Conservation (phyloP, 2,888 invertebrate genomes). For the Oxycera nigricornis region DNA sequence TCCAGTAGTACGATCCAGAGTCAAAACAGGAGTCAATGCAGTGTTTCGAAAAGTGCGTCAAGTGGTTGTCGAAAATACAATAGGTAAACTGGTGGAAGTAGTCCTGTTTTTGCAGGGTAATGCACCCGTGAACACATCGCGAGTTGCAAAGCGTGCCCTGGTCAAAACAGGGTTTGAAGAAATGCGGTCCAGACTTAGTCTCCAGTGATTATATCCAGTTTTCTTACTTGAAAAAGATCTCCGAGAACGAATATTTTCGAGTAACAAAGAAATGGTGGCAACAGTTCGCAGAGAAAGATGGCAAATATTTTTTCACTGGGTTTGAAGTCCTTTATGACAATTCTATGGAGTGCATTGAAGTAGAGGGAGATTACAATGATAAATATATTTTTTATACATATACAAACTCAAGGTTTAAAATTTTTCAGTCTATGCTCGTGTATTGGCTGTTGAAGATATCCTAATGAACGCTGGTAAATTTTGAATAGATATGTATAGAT, state of each 20-base stretch:
- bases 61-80: background rate
- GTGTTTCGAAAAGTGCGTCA: background rate
- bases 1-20: too few species aligned
- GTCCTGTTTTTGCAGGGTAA: background rate
- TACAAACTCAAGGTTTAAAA: background rate
- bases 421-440: background rate
- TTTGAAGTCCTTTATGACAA: background rate
- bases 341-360: background rate
- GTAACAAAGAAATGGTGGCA: background rate
- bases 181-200: background rate
- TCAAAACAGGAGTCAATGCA: too few species aligned
- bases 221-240: background rate
- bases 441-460: too few species aligned
- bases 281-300: background rate
- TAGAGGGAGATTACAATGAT: background rate
- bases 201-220: background rate
- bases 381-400: background rate
- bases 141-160: background rate
- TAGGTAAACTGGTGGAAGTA: background rate
- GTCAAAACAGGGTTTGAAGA: background rate
- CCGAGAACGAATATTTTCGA: too few species aligned
- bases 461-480: too few species aligned
- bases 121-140: background rate
- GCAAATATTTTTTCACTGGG: background rate
- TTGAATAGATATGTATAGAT: too few species aligned